Conservation (phyloP, 2,113 vertebrate species). For the Delphinapterus leucas region DNA sequence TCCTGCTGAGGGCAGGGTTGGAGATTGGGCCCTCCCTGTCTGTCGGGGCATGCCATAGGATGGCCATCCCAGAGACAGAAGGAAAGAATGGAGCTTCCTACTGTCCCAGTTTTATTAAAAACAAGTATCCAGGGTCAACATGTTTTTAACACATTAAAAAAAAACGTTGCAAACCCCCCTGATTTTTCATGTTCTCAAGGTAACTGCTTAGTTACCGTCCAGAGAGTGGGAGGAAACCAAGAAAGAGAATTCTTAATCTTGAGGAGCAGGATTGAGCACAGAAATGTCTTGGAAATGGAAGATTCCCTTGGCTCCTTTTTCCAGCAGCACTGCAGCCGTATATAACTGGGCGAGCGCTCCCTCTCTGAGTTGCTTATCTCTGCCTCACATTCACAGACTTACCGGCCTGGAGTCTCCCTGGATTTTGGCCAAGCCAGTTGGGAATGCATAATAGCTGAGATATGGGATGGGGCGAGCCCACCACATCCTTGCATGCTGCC, state of each 20-base stretch:
- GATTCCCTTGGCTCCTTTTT: constrained; percentile 33
- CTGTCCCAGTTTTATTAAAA: background rate
- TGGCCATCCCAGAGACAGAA: background rate
- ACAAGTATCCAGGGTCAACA: background rate
- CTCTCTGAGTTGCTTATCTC: constrained; percentile 63
- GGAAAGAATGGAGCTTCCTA: background rate
- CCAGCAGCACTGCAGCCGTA: background rate
- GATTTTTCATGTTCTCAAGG: constrained; percentile 28
- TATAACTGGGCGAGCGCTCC: constrained; percentile 51
- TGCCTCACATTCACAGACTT: constrained; percentile 65
- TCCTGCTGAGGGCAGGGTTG: background rate
- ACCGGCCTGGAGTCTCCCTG: constrained; percentile 67
- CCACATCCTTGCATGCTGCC: constrained; percentile 48
- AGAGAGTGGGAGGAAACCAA: constrained; percentile 31
- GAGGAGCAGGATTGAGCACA: constrained; percentile 16
- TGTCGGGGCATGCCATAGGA: background rate
- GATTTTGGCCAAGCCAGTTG: constrained; percentile 59
- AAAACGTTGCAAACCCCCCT: background rate
- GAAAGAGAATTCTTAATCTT: constrained; percentile 55
- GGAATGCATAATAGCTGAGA: constrained; percentile 61
- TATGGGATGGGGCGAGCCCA: background rate
- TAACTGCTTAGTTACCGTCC: constrained; percentile 35
- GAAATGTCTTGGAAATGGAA: constrained; percentile 50
- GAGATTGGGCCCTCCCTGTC: background rate
- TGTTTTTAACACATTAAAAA: constrained; percentile 25